These are phyloP conservation scores for Calephelis virginiensis DNA, from an alignment of 1,140 invertebrate species.

Conservation along the genomic window DNA sequence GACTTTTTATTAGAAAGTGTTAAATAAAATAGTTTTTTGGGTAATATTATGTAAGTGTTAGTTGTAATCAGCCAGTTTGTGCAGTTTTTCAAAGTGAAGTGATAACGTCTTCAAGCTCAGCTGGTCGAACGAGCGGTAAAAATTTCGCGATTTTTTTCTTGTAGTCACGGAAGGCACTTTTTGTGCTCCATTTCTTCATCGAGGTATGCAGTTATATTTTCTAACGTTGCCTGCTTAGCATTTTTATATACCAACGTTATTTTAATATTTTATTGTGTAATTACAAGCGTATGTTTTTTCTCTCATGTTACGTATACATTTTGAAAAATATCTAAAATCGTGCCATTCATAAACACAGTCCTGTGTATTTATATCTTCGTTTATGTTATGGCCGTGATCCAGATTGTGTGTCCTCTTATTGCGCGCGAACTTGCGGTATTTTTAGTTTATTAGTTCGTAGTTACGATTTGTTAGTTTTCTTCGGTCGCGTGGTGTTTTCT, in stretches of 20 bases:
- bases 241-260: background rate
- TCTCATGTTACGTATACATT: background rate
- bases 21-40: slow-evolving; percentile 1
- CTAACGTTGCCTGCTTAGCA: slow-evolving; percentile 22
- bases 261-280: background rate
- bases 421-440: slow-evolving; percentile 73
- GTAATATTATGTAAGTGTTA: background rate
- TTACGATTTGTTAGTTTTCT: slow-evolving; percentile 39
- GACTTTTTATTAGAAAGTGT: background rate
- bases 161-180: slow-evolving; percentile 60
- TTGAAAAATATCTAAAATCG: too few relatives aligned
- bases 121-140: slow-evolving; percentile 73
- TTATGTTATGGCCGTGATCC: slow-evolving; percentile 71
- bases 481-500: slow-evolving; percentile 41
- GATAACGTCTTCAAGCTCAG: slow-evolving; percentile 75
- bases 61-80: background rate
- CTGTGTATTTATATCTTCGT: slow-evolving; percentile 47
- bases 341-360: slow-evolving; percentile 22
- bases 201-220: slow-evolving; percentile 71
- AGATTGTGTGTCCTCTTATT: slow-evolving; percentile 68
- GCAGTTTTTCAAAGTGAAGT: slow-evolving; percentile 44
- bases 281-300: background rate
- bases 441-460: slow-evolving; percentile 62
- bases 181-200: slow-evolving; percentile 65
- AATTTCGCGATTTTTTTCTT: slow-evolving; percentile 72